These are phyloP conservation scores for Holothuria glaberrima DNA, from an alignment of 35 echinoderm and acorn worm genomes.

Conservation along the genomic window DNA sequence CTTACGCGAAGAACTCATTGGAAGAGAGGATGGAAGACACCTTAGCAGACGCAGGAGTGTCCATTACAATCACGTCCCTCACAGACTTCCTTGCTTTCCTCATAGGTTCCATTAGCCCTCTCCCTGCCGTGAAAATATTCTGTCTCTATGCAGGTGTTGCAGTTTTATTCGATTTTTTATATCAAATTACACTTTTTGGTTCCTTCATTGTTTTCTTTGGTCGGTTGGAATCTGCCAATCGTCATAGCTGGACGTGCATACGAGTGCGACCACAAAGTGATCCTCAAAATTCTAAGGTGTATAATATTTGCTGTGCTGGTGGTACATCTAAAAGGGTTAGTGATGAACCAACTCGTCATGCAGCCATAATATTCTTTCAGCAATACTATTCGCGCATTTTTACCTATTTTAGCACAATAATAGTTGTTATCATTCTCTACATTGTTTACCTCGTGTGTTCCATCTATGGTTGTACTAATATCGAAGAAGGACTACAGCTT, in stretches of 20 bases:
- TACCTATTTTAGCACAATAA: not conserved
- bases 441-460: slow-evolving; percentile 39
- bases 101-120: slow-evolving; percentile 44
- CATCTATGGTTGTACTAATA: slow-evolving; percentile 29
- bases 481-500: slow-evolving; percentile 54
- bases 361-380: slow-evolving; percentile 48
- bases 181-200: slow-evolving; percentile 66
- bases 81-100: slow-evolving; percentile 67
- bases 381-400: slow-evolving; percentile 51
- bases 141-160: slow-evolving; percentile 58
- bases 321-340: not conserved
- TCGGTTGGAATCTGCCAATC: slow-evolving; percentile 27
- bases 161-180: slow-evolving; percentile 65
- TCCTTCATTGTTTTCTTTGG: slow-evolving; percentile 53
- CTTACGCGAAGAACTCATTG: not conserved
- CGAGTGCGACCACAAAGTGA: not conserved
- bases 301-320: slow-evolving; percentile 35
- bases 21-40: slow-evolving; percentile 55
- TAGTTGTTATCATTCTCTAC: slow-evolving; percentile 32
- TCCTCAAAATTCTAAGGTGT: not conserved
- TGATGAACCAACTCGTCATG: not conserved
- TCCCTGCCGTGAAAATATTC: slow-evolving; percentile 57
- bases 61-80: slow-evolving; percentile 66
- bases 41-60: slow-evolving; percentile 55
- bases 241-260: not conserved